A percentile compares a stretch with the other conserved stretches of the same genome.
Conservation (phyloP, 2,888 invertebrate species). For the Mythimna pallens region DNA sequence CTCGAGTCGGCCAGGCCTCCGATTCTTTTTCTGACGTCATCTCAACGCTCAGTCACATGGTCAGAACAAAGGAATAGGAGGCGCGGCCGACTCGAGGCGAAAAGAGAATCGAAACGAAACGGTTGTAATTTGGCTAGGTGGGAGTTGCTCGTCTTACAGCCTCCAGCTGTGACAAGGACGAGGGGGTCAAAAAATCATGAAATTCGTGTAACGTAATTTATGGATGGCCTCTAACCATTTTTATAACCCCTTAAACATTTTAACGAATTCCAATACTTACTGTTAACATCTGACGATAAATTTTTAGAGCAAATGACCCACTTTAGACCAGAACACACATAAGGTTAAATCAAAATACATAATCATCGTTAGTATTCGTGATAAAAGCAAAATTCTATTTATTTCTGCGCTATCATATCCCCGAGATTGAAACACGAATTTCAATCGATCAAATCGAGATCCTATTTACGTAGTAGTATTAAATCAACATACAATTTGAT, state of each 20-base stretch:
- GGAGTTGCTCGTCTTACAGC: no score
- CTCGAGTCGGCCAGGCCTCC: no score
- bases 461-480: slow-evolving; percentile 42
- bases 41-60: no score
- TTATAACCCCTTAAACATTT: background rate
- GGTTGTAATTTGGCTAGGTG: no score
- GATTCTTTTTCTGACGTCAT: no score
- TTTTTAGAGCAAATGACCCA: slow-evolving; percentile 4
- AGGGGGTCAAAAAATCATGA: no score
- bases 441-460: slow-evolving; percentile 45
- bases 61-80: no score
- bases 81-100: no score
- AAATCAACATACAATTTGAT: slow-evolving; percentile 57
- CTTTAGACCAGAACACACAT: slow-evolving; percentile 21
- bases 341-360: slow-evolving; percentile 14
- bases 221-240: no score
- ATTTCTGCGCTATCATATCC: slow-evolving; percentile 23
- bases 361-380: slow-evolving; percentile 22
- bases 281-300: slow-evolving; percentile 3
- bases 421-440: slow-evolving; percentile 41
- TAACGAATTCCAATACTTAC: background rate
- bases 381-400: slow-evolving; percentile 17
- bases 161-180: no score
- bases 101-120: no score
- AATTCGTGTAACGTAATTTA: no score